Conservation (phyloP, 2,797 vertebrate species). For the Mycteria americana region DNA sequence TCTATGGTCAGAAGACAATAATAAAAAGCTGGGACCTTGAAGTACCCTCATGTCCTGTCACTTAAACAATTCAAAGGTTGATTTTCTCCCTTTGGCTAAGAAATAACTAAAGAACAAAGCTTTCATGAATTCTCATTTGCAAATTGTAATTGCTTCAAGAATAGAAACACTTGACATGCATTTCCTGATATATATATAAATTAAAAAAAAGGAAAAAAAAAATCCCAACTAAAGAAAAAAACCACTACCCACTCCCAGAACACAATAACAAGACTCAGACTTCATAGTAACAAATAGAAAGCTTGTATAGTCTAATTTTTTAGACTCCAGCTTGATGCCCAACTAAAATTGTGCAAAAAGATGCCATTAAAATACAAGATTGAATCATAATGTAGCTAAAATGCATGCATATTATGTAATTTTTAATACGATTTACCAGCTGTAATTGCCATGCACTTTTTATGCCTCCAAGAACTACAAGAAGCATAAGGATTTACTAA, state of each 20-base stretch:
- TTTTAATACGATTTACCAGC: conserved; percentile 10
- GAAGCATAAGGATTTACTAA: not conserved
- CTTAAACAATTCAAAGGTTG: not conserved
- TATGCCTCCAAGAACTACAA: not conserved
- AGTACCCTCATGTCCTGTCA: not conserved
- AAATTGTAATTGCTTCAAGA: conserved; percentile 6
- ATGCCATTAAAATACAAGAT: not conserved
- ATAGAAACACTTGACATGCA: not conserved
- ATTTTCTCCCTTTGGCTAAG: not conserved
- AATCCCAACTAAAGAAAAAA: not conserved
- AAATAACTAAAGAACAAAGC: conserved; percentile 1
- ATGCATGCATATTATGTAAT: not conserved
- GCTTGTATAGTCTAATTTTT: not conserved
- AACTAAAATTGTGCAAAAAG: not conserved
- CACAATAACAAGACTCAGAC: not conserved
- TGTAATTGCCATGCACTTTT: conserved; percentile 22
- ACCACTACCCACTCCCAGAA: not conserved
- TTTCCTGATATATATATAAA: not conserved
- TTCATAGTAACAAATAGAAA: not conserved
- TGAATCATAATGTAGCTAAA: not conserved
- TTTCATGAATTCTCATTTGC: not conserved
- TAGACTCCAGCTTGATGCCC: not conserved
- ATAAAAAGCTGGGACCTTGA: not conserved
- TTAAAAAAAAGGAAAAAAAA: not conserved
- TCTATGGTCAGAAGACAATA: not conserved